Base-by-base conservation (phyloP, 2,888 invertebrate species). In the Colletes collaris region DNA sequence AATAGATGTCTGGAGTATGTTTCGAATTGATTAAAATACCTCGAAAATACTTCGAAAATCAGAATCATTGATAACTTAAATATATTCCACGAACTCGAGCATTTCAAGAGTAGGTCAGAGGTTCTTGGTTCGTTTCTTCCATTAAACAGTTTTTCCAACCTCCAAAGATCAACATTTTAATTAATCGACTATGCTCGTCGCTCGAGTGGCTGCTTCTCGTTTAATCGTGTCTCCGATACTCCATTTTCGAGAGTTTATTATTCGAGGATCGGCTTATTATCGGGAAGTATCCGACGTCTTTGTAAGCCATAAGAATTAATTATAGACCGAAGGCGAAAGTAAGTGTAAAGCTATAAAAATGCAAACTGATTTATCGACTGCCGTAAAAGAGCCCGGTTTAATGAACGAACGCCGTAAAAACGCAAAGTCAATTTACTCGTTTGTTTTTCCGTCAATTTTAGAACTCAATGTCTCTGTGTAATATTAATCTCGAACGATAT, bases 261-360 rank as follows among this genome's bases (percentile, higher is more conserved):
- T 16, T 56, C 11, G 11, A 6, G 3, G 52, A 19, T 56, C 16
- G 46, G 46, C 49, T 64, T 49, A 64, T 64, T 56, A 64, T 64
- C 71, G 37, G 11, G n/a, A 19, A 16, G 37, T 50, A 13, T 58
- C n/a, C 4, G 40, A 37, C 50, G 64, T 52, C 16, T 52, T 5
- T 27, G 27, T 27, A 11, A 44, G 64, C 19, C 50, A n/a, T 64
- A 72, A 58, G 58, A 65, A 65, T 72, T 65, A 72, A 72, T 72
- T 65, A 65, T 7, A 50, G 64, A 49, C 19, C 44, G 11, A 58
- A 27, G 44, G 58, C 37, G 19, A 52, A 52, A 58, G 27, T 44
- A 64, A 58, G 58, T 71, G 58, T 58, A 37, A 40, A 58, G 64
- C 71, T 65, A 52, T 65, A 64, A 72, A 72, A 72, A 72, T 58